Evolutionary conservation across 2,113 vertebrate genomes (phyloP), one percentile per base, ranked within the genome.

Genomic region (Bucco capensis): DNA sequence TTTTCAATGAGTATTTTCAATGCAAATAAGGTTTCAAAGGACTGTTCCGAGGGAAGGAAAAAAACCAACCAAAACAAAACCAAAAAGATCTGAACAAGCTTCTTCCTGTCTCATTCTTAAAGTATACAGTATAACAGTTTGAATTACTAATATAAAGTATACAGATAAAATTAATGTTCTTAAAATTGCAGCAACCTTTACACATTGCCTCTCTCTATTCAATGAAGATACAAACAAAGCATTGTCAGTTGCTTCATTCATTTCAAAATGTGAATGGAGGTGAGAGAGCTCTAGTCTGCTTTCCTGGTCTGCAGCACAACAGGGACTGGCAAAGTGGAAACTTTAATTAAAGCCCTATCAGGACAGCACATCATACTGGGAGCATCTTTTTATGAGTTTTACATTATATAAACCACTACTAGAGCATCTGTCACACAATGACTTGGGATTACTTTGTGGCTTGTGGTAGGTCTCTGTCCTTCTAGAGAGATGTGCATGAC

Each of bases 1-100:
- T 92, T 94, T 95, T 86, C 93, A 93, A 33, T 69, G 81, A 89
- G 61, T 87, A 53, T 85, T 95, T 94, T 95, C 89, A 87, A 91
- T 93, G 84, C 94, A 95, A 95, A 87, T 90, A 87, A 84, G 57
- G 5, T 74, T 91, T 92, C 81, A 91, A 91, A 92, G 74, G 62
- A 84, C 54, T 89, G 44, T 61, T 93, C 70, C 79, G 81, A 88
- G 62, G 17, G 44, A 40, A 33, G 50, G 69, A 24, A 33, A 31
- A 28, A 24, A 33, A 51, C 53, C 54, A 19, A 22, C 3, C 9
- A 69, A 54, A 19, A 18, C 5, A 9, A 21, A 6, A 33, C 37
- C 33, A 80, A 11, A 61, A 58, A 62, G 47, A 87, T 35, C 40
- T 49, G 70, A 89, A 50, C 56, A 76, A 82, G 33, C 25, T 93